phyloP scores from a whole-genome alignment of 2,888 invertebrate genomes.

The Ophioninae sp. region DNA sequence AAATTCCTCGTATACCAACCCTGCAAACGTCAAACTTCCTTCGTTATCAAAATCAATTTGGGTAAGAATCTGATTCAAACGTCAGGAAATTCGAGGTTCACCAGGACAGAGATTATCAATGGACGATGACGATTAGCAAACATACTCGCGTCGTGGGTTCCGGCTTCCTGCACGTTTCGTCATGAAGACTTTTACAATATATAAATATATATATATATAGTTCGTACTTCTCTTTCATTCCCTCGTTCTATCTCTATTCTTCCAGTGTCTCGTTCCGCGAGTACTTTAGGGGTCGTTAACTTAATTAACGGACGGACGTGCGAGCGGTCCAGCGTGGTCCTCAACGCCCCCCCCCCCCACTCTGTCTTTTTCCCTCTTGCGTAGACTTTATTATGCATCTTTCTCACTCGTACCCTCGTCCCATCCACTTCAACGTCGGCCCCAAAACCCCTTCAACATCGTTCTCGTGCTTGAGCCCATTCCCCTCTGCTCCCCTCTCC shows the following conservation, averaged over 20 bases:
- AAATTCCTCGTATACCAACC: too few relatives aligned
- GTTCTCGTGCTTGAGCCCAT: conserved; percentile 52
- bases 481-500: conserved; percentile 27
- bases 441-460: conserved; percentile 58
- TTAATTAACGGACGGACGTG: conserved; percentile 77
- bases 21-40: too few relatives aligned
- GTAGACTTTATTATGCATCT: conserved; percentile 45
- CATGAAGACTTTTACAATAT: conserved; percentile 37
- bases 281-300: conserved; percentile 78
- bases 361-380: conserved; percentile 55
- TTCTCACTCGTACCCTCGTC: conserved; percentile 44
- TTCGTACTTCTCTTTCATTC: conserved; percentile 56
- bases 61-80: too few relatives aligned
- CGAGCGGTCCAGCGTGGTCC: conserved; percentile 62
- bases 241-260: conserved; percentile 56
- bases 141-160: not conserved
- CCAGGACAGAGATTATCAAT: too few relatives aligned
- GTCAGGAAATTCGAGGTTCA: too few relatives aligned
- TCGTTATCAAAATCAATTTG: too few relatives aligned
- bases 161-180: not conserved
- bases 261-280: conserved; percentile 68
- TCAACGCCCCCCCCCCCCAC: conserved; percentile 53
- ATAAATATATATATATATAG: conserved; percentile 26
- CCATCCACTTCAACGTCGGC: conserved; percentile 49
- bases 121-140: not conserved